phyloP scores from a whole-genome alignment of 2,797 vertebrate genomes.

The Otus scops region DNA sequence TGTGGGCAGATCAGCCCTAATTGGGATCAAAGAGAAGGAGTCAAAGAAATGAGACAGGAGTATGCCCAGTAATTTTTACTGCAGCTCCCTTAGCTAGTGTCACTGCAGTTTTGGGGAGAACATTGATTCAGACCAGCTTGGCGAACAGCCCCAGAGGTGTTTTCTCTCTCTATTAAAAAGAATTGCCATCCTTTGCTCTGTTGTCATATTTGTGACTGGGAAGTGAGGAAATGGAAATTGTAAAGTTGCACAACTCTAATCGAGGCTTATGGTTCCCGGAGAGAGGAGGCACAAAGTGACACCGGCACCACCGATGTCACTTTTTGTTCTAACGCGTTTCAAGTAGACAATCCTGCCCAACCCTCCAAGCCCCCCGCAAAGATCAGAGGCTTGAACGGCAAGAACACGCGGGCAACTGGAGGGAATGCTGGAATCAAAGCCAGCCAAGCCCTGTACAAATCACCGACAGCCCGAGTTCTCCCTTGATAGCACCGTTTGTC shows the following conservation, averaged over 20 bases:
- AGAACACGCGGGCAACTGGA: not conserved
- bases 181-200: not conserved
- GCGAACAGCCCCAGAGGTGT: not conserved
- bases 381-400: not conserved
- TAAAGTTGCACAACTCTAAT: not conserved
- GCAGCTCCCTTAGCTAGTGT: not conserved
- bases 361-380: not conserved
- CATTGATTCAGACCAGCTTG: not conserved
- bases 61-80: not conserved
- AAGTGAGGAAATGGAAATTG: not conserved
- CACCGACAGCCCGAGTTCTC: not conserved
- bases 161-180: not conserved
- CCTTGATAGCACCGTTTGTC: not conserved
- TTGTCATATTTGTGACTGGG: not conserved
- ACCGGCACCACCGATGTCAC: not conserved
- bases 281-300: constrained; percentile 26
- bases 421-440: not conserved
- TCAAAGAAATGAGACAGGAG: not conserved
- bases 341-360: constrained; percentile 8
- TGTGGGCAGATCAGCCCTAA: not conserved
- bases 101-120: not conserved
- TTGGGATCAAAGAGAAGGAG: not conserved
- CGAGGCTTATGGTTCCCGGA: not conserved
- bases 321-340: not conserved
- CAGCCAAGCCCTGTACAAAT: not conserved